Percentiles rank a stretch among this genome's conserved stretches.
Conservation (phyloP, 2,113 vertebrate genomes). For the Dipodomys ordii region DNA sequence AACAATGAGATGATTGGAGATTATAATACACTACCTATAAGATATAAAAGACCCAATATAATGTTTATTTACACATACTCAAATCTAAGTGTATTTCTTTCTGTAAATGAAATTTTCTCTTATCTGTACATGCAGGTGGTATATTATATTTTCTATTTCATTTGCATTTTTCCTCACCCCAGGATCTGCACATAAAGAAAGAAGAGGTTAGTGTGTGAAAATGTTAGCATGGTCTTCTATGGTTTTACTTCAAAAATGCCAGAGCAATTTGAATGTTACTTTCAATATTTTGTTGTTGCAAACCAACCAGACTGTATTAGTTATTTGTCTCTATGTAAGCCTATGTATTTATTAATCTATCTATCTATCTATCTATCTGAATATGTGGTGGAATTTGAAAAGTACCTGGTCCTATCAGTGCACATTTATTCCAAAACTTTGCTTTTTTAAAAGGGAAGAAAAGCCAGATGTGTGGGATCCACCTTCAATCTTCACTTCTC, state of each 20-base stretch:
- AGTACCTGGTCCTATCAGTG: background rate
- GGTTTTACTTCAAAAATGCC: background rate
- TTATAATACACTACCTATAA: background rate
- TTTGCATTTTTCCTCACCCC: background rate
- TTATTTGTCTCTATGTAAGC: background rate
- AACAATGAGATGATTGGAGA: background rate
- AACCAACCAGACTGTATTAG: background rate
- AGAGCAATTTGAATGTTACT: background rate
- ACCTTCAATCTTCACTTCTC: too few relatives aligned
- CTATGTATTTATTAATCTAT: too few relatives aligned
- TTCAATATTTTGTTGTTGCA: conserved; percentile 21
- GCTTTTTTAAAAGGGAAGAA: background rate
- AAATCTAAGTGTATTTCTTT: background rate
- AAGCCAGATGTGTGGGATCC: too few relatives aligned
- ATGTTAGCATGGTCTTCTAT: background rate
- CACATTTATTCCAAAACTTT: background rate
- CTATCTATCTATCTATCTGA: background rate
- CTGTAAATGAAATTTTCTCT: conserved; percentile 24
- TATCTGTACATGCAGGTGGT: background rate
- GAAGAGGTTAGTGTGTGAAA: background rate
- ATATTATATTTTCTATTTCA: background rate
- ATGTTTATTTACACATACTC: conserved; percentile 7
- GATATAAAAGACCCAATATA: conserved; percentile 7
- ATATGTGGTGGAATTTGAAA: background rate
- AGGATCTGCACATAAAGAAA: background rate